Conservation (phyloP, 1,140 invertebrate genomes). For the Monochamus saltuarius region DNA sequence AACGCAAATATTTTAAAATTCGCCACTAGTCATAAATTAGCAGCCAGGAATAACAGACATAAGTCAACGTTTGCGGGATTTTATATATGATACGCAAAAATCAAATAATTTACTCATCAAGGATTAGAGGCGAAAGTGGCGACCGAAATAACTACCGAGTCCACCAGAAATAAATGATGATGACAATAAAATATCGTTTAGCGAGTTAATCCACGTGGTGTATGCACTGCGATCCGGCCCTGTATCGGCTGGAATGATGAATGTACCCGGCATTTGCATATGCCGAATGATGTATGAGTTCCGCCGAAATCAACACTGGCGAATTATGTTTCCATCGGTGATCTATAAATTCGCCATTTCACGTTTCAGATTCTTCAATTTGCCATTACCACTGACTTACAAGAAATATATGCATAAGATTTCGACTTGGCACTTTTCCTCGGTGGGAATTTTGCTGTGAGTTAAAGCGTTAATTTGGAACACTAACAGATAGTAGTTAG, state of each 20-base stretch:
- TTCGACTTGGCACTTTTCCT: too few relatives aligned
- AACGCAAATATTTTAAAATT: too few relatives aligned
- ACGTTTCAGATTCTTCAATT: conserved; percentile 38
- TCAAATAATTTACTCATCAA: conserved; percentile 27
- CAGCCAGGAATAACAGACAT: too few relatives aligned
- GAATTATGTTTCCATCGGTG: conserved; percentile 44
- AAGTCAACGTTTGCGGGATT: too few relatives aligned
- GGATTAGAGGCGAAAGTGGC: conserved; percentile 12
- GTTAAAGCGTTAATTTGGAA: too few relatives aligned
- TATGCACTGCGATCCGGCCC: conserved; percentile 8
- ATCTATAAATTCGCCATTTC: conserved; percentile 45
- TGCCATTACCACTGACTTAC: conserved; percentile 32
- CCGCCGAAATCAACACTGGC: conserved; percentile 43
- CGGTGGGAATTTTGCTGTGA: too few relatives aligned
- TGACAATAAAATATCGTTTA: conserved; percentile 44
- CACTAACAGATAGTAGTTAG: too few relatives aligned
- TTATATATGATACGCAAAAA: not conserved
- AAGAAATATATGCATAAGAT: too few relatives aligned
- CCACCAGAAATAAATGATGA: conserved; percentile 40
- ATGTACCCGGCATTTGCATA: conserved; percentile 46
- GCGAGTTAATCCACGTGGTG: conserved; percentile 35
- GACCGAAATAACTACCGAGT: conserved; percentile 32
- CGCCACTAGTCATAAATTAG: too few relatives aligned
- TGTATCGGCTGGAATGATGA: conserved; percentile 43
- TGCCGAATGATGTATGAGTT: conserved; percentile 47